Percentiles rank a stretch among this genome's conserved stretches.
phyloP scores from a whole-genome alignment of 2,888 invertebrate species.

The Drosophila sordidapex region DNA sequence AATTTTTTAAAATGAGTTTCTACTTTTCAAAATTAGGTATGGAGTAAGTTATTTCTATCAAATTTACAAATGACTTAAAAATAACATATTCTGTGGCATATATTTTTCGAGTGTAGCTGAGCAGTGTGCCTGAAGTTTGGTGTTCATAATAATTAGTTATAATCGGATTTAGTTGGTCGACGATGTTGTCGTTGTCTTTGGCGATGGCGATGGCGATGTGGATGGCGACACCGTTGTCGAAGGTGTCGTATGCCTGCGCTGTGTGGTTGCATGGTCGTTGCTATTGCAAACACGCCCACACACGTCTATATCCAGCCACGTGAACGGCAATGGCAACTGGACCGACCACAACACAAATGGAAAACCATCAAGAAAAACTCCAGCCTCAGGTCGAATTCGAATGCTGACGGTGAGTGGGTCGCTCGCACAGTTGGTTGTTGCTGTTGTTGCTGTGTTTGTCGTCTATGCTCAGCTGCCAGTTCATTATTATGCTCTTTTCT shows the following conservation, averaged over 20 bases:
- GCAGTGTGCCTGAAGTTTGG: constrained; percentile 39
- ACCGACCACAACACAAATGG: constrained; percentile 52
- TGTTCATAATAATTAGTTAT: constrained; percentile 82
- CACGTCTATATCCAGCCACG: constrained; percentile 23
- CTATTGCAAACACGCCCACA: constrained; percentile 49
- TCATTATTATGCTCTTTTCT: constrained; percentile 72
- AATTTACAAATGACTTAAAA: background rate
- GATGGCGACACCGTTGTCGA: constrained; percentile 31
- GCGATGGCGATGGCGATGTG: constrained; percentile 38
- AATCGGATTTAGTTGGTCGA: constrained; percentile 77
- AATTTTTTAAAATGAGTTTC: background rate
- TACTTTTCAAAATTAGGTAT: background rate
- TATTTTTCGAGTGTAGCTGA: constrained; percentile 4
- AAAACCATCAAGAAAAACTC: constrained; percentile 62
- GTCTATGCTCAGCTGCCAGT: constrained; percentile 38
- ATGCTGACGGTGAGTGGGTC: constrained; percentile 28
- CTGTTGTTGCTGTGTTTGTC: constrained; percentile 15
- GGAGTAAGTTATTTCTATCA: too few relatives aligned
- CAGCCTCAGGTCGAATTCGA: constrained; percentile 21
- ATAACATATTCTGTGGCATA: background rate
- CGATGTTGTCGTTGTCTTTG: constrained; percentile 34
- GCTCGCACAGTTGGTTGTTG: constrained; percentile 17
- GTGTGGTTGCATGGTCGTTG: constrained; percentile 39
- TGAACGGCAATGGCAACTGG: constrained; percentile 47
- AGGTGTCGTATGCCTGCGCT: constrained; percentile 56